These are phyloP conservation scores for Penaeus japonicus DNA, from an alignment of 1,140 invertebrate genomes.

Conservation along the genomic window DNA sequence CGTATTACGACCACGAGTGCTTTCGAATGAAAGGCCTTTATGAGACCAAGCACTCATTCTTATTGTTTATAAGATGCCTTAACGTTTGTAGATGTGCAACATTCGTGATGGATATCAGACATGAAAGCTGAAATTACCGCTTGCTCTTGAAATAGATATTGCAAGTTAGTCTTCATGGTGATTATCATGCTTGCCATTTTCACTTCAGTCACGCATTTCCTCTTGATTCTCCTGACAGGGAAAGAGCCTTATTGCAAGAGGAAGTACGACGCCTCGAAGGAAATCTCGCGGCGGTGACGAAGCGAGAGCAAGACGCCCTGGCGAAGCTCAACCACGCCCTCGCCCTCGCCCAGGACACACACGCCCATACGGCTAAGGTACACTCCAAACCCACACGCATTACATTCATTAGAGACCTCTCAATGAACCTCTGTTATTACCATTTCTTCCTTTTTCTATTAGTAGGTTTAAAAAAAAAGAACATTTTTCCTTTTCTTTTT, in stretches of 20 bases:
- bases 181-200: too few species aligned
- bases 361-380: conserved; percentile 30
- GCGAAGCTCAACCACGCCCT: conserved; percentile 20
- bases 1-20: too few species aligned
- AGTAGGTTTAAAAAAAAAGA: too few species aligned
- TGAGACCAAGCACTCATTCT: too few species aligned
- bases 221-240: background rate
- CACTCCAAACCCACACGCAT: background rate
- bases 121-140: too few species aligned
- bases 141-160: too few species aligned
- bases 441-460: background rate
- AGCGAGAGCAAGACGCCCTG: conserved; percentile 27
- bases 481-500: too few species aligned
- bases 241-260: conserved; percentile 18
- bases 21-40: too few species aligned
- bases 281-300: background rate
- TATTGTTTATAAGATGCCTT: too few species aligned
- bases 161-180: too few species aligned
- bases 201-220: background rate
- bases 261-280: background rate
- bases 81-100: too few species aligned
- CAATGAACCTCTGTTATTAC: background rate
- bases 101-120: too few species aligned
- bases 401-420: background rate
- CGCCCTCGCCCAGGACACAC: conserved; percentile 36